Percentiles rank a stretch among this genome's conserved stretches.
These are phyloP conservation scores for Drosophila colorata DNA, from an alignment of 2,888 invertebrate genomes.

Conservation along the genomic window DNA sequence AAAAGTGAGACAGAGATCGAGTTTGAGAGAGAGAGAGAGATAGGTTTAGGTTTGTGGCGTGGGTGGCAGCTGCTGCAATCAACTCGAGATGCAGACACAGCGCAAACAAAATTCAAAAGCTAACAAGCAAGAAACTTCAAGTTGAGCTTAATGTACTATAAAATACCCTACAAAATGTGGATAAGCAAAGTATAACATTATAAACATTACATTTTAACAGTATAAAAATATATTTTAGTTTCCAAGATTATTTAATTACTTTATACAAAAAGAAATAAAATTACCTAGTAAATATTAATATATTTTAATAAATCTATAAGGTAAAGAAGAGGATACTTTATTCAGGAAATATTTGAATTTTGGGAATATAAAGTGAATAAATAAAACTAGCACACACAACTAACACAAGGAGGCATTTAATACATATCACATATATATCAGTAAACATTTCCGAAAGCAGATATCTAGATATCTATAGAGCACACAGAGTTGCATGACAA, in stretches of 20 bases:
- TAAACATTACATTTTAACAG: too few relatives aligned
- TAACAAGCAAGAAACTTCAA: conserved; percentile 29
- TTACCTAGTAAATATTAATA: too few relatives aligned
- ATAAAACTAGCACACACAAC: too few relatives aligned
- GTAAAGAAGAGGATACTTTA: not conserved
- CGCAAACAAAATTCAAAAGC: conserved; percentile 69
- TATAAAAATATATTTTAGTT: too few relatives aligned
- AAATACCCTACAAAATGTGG: conserved; percentile 39
- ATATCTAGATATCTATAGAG: not conserved
- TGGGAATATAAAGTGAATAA: too few relatives aligned
- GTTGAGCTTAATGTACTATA: not conserved
- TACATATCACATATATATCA: too few relatives aligned
- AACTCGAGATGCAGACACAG: conserved; percentile 73
- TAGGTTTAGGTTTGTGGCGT: conserved; percentile 15
- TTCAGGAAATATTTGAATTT: not conserved
- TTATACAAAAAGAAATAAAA: too few relatives aligned
- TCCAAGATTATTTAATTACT: too few relatives aligned
- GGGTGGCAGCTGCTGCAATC: conserved; percentile 64
- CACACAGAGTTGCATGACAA: not conserved
- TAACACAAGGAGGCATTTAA: too few relatives aligned
- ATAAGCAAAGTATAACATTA: too few relatives aligned
- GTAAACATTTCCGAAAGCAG: too few relatives aligned
- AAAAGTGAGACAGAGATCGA: not conserved
- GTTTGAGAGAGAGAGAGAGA: not conserved
- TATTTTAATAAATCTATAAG: too few relatives aligned